Percentiles rank a stretch among this genome's conserved stretches.
phyloP scores from a whole-genome alignment of 2,797 vertebrate species.

The Pempheris klunzingeri region DNA sequence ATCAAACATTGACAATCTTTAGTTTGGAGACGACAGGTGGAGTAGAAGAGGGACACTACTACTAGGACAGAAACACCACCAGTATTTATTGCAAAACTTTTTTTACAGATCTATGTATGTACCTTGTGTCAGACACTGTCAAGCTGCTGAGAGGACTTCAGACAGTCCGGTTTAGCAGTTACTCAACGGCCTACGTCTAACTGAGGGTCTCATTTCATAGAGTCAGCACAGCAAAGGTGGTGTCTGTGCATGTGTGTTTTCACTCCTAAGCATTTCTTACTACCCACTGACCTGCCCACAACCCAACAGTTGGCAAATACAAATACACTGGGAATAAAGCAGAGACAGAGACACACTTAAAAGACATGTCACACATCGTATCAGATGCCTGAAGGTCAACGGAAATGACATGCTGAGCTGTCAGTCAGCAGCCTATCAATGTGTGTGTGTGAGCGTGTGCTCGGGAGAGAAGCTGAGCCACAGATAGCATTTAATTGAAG shows the following conservation, averaged over 20 bases:
- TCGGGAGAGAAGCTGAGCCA: conserved; percentile 57
- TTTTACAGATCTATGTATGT: not conserved
- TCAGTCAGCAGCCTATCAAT: conserved; percentile 70
- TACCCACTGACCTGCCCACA: conserved; percentile 32
- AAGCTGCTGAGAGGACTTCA: conserved; percentile 18
- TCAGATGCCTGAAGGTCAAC: conserved; percentile 80
- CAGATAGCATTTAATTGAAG: conserved; percentile 85
- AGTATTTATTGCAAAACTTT: not conserved
- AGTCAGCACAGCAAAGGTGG: conserved; percentile 57
- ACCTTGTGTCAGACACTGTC: not conserved
- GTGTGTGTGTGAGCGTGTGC: conserved; percentile 51
- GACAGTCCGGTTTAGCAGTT: conserved; percentile 45
- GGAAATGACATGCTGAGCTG: conserved; percentile 77
- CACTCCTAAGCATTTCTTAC: conserved; percentile 29
- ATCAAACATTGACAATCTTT: conserved; percentile 47
- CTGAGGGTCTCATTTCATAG: conserved; percentile 62
- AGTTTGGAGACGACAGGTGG: conserved; percentile 29
- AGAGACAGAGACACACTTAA: conserved; percentile 60
- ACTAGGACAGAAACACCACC: conserved; percentile 11
- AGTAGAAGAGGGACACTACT: not conserved
- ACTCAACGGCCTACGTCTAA: conserved; percentile 41
- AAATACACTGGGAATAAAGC: conserved; percentile 57
- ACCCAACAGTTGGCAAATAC: conserved; percentile 50
- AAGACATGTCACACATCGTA: conserved; percentile 74
- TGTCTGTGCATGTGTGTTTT: conserved; percentile 31